Evolutionary conservation across 1,140 invertebrate genomes (phyloP), one percentile per base, ranked within the genome.

Genomic region (Papilio polyxenes): DNA sequence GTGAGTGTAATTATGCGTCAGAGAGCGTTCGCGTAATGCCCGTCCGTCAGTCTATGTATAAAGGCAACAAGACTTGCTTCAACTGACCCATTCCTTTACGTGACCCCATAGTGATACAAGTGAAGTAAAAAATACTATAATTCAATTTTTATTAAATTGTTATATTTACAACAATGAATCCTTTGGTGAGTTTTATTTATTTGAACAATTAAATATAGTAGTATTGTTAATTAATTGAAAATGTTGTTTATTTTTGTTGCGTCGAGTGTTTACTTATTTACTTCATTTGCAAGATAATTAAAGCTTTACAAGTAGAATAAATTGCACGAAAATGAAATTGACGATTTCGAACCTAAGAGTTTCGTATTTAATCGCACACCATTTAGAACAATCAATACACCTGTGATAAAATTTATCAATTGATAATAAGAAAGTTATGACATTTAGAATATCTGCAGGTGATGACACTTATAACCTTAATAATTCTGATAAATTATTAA

Each of bases 121-220:
- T 76, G 75, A 15, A 53, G 3, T 13, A 75, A 75, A 65, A 31
- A 31, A 65, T 13, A 0, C 4, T 11, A 53, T 53, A 53, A 53
- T 44, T 13, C 3, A 10, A 53, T 53, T 53, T 10, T 53, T 53
- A 53, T 53, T 53, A 9, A 8, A 44, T 53, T 10, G 10, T 53
- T 53, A 53, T 13, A 53, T 56, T 51, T 49, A 53, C 9, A 51
- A 53, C 2, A 77, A 77, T 77, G 75, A 77, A 77, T 31, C 44
- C 75, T 77, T 53, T 77, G 75, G 75, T 77, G 75, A 77, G 75
- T 77, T n/a, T 49, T 51, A 59, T 15, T 72, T 72, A 9, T 65
- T 65, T 0, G 6, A 15, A 17, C 15, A 8, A 7, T 37, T 5
- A 72, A 72, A 37, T 17, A 17, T 17, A 7, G n/a, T 20, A 13